Base-by-base conservation (phyloP, 2,888 invertebrate genomes). In the Pristionchus fissidentatus region DNA sequence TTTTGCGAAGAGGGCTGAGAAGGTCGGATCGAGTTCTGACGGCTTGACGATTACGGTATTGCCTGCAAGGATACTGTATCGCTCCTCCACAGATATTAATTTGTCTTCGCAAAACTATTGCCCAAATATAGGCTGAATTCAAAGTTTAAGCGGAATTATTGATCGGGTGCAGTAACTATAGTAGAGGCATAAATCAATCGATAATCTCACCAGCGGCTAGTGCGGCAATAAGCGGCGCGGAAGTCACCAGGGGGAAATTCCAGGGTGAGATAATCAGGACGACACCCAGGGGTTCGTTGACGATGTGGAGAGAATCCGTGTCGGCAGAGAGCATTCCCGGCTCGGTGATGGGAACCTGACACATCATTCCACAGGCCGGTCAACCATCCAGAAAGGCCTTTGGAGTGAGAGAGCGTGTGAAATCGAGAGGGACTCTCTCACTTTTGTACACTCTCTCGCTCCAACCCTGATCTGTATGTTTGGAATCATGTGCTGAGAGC, bases 21-120 rank as follows among this genome's bases (percentile, higher is more conserved):
- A 95, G 35, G 95, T 95, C 0, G 94, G 94, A 0, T 97, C 94
- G 70, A 97, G 93, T 93, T 98, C 98, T 32, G 97, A 97, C 3
- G 98, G 98, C 93, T 98, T 98, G n/a, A 92, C 70, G 26, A 98
- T 94, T 43, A 95, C 96, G 92, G 96, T 95, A 93, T 98, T 98
- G 66, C 89, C 89, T 88, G 79, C n/a, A 35, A 89, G 77, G n/a
- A n/a, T n/a, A n/a, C n/a, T n/a, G n/a, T 32, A 13, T 19, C 13
- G 26, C 35, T 19, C 41, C 8, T 13, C 32, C 8, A 38, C 41
- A 38, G 52, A 52, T 15, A 52, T 52, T 15, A 13, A 52, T 52
- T 52, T 52, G 13, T 52, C 13, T 52, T 52, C 52, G 52, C 19
- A 52, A 52, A 19, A 52, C 13, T 52, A 52, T 52, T 52, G 13